Evolutionary conservation across 2,113 vertebrate genomes (phyloP), one percentile per base, ranked within the genome.

Genomic region (Cryptotis parvus): DNA sequence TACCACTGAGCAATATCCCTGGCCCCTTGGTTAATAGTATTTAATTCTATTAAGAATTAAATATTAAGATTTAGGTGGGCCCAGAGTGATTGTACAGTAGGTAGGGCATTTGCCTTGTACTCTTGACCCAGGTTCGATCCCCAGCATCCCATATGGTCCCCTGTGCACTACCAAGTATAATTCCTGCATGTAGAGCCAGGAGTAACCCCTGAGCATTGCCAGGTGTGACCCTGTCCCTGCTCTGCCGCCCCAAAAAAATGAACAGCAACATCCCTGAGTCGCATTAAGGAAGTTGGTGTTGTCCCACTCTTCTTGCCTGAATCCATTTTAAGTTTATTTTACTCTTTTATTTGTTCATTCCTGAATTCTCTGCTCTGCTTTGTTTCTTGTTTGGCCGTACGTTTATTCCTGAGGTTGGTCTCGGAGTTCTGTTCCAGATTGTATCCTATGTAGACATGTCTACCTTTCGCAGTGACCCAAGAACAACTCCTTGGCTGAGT

Each of bases 291-390:
- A 83, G 79, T 89, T 68, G 63, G 26, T 92, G 77, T 84, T 84
- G n/a, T 66, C 29, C 45, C 20, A 18, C 52, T 75, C 33, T 82
- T 92, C 45, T 89, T 89, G 45, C 39, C 24, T 79, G 22, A 35
- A 16, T 74, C 41, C 29, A 14, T 66, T 90, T 93, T 86, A 61
- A 81, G 80, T 39, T 88, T 63, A 43, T 66, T 16, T 73, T 61
- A 70, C 43, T 88, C 39, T 76, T 78, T 90, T 78, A n/a, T 41
- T 90, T 37, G 76, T 35, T 69, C 43, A 49, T 58, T 68, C 43
- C 55, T 76, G 7, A 89, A 15, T 80, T 96, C 37, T 87, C 86
- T 82, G n/a, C 90, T 90, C 84, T 92, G 39, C 74, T 58, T 93
- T 77, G 29, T 55, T 66, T 79, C 37, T 91, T 33, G 1, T 81